Conservation (phyloP, 2,113 vertebrate species). For the Lagopus muta region DNA sequence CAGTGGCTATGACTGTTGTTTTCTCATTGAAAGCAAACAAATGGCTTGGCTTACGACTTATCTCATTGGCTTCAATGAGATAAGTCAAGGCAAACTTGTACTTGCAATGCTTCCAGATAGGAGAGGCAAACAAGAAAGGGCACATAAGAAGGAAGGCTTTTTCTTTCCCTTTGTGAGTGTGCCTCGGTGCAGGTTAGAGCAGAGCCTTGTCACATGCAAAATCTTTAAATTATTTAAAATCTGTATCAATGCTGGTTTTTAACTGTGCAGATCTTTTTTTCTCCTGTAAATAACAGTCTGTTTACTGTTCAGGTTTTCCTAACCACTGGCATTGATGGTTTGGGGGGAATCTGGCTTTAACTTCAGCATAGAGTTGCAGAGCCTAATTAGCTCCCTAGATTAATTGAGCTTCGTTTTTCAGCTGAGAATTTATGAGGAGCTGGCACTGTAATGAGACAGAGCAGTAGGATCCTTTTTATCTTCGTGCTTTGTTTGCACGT, state of each 20-base stretch:
- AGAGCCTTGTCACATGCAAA: neutral
- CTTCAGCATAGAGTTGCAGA: constrained; percentile 4
- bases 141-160: neutral
- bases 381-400: constrained; percentile 46
- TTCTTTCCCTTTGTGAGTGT: neutral
- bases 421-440: constrained; percentile 5
- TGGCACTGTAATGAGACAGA: neutral
- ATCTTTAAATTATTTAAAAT: neutral
- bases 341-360: neutral
- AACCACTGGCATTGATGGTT: neutral
- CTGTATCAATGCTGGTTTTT: neutral
- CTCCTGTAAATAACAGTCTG: neutral
- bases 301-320: neutral
- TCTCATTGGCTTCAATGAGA: neutral
- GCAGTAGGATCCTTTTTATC: neutral
- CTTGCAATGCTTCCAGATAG: neutral
- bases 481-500: neutral
- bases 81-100: neutral
- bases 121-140: neutral
- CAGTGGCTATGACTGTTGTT: neutral
- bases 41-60: neutral
- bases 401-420: constrained; percentile 33
- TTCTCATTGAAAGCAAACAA: neutral
- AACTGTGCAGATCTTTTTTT: neutral
- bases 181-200: neutral